Base-by-base conservation (phyloP, 2,888 invertebrate species). In the Pterobdella sp. region DNA sequence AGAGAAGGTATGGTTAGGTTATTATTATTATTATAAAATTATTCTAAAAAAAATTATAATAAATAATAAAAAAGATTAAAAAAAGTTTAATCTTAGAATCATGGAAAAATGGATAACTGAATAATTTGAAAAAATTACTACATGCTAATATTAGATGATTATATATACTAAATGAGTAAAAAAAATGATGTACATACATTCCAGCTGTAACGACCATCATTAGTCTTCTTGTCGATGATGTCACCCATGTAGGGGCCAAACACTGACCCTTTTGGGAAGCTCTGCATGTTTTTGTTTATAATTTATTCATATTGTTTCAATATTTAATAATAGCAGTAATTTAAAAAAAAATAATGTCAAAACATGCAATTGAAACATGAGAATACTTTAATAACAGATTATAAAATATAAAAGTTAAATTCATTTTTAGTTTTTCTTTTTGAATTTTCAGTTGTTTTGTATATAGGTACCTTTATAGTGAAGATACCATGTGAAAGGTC, bases 401-500 rank as follows among this genome's bases (percentile, higher is more conserved):
- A n/a, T n/a, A n/a, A n/a, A n/a, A n/a, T n/a, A n/a, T n/a, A n/a
- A n/a, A n/a, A n/a, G n/a, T n/a, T n/a, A n/a, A n/a, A n/a, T n/a
- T n/a, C n/a, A n/a, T n/a, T n/a, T n/a, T n/a, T n/a, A n/a, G n/a
- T n/a, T n/a, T n/a, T n/a, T n/a, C n/a, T n/a, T n/a, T n/a, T n/a
- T n/a, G n/a, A n/a, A n/a, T n/a, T n/a, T n/a, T n/a, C n/a, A n/a
- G n/a, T n/a, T n/a, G n/a, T n/a, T n/a, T n/a, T n/a, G 42, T 42
- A 14, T 18, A 42, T 7, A 42, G 10, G 18, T 4, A 56, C 60
- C 60, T 56, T 56, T 22, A 56, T 56, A n/a, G 60, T 56, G 60
- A 56, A 56, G 60, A 56, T 56, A 26, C 60, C 60, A n/a, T 56
- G 60, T 4, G 60, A 56, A n/a, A 56, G 60, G 60, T 56, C 3